phyloP scores from a whole-genome alignment of 1,140 invertebrate genomes.

The Acromyrmex charruanus region DNA sequence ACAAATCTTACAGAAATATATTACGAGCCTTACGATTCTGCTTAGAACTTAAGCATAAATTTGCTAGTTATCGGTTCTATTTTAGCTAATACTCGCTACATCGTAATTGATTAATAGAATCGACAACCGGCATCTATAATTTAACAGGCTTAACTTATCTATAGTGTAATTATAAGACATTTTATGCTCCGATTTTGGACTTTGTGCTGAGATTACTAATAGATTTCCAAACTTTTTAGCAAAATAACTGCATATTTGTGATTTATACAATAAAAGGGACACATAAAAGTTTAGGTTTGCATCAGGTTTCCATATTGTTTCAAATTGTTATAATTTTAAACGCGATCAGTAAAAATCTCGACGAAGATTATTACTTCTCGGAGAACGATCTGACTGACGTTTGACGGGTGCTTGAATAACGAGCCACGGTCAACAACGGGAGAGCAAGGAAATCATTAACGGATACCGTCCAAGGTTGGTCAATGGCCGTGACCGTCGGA shows the following conservation, averaged over 20 bases:
- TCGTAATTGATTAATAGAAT: too few relatives aligned
- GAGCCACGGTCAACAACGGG: slow-evolving; percentile 56
- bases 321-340: background rate
- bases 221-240: too few relatives aligned
- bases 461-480: slow-evolving; percentile 71
- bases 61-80: too few relatives aligned
- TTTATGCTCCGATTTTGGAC: too few relatives aligned
- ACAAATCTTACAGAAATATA: too few relatives aligned
- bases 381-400: slow-evolving; percentile 34
- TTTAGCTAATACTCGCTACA: too few relatives aligned
- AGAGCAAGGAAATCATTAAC: slow-evolving; percentile 72
- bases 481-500: slow-evolving; percentile 71
- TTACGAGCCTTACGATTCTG: too few relatives aligned
- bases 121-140: too few relatives aligned
- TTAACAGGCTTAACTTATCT: too few relatives aligned
- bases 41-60: too few relatives aligned
- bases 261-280: background rate
- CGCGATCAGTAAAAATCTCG: background rate
- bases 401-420: slow-evolving; percentile 37
- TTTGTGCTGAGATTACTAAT: too few relatives aligned
- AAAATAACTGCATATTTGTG: background rate
- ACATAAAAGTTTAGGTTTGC: background rate
- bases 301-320: background rate
- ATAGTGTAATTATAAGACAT: too few relatives aligned
- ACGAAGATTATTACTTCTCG: background rate